These are phyloP conservation scores for Sphenodon punctatus DNA, from an alignment of 2,797 vertebrate genomes.

Conservation along the genomic window DNA sequence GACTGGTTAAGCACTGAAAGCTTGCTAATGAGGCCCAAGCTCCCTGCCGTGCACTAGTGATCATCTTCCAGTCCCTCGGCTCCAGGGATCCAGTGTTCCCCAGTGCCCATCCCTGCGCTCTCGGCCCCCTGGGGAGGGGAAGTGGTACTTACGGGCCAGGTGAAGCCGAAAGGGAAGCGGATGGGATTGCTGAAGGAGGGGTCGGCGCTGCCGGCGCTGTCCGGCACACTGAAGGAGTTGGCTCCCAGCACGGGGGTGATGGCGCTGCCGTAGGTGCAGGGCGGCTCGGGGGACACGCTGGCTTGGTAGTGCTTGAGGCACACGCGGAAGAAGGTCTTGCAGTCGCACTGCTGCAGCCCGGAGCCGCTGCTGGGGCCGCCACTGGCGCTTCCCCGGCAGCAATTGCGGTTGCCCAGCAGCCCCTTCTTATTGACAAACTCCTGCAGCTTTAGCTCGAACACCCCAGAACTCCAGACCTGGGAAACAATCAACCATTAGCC, in stretches of 20 bases:
- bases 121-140: no score
- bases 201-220: conserved; percentile 81
- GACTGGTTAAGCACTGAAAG: background rate
- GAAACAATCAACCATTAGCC: no score
- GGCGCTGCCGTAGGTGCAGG: conserved; percentile 94
- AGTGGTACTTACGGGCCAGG: conserved; percentile 92
- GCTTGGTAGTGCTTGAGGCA: conserved; percentile 98
- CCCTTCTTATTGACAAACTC: conserved; percentile 98
- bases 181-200: conserved; percentile 92
- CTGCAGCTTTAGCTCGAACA: conserved; percentile 96
- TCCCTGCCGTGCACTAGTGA: background rate
- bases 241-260: conserved; percentile 94
- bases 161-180: conserved; percentile 93
- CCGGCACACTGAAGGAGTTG: conserved; percentile 95
- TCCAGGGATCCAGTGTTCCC: background rate
- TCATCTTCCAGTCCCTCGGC: no score
- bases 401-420: conserved; percentile 87
- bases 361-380: conserved; percentile 46
- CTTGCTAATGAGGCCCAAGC: background rate
- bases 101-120: background rate
- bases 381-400: conserved; percentile 83
- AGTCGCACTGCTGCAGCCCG: conserved; percentile 89
- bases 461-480: conserved; percentile 90
- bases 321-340: conserved; percentile 96
- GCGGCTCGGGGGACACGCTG: conserved; percentile 94